These are phyloP conservation scores for Neocloeon triangulifer DNA, from an alignment of 1,140 invertebrate species.

Conservation along the genomic window DNA sequence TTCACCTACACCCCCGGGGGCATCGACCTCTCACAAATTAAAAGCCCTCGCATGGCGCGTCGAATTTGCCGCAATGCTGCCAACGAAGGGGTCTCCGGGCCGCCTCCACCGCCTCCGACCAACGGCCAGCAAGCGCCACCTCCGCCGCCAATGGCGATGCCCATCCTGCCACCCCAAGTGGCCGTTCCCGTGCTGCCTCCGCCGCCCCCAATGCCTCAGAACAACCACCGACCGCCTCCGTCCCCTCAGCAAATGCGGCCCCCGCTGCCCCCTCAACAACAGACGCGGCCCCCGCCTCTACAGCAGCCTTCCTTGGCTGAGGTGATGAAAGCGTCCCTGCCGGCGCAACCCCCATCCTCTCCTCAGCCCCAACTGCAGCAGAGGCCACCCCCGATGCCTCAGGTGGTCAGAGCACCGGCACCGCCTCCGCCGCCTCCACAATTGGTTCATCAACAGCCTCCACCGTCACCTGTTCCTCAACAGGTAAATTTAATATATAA, in stretches of 20 bases:
- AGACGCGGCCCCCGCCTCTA: too few species aligned
- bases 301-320: slow-evolving; percentile 8
- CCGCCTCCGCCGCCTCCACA: slow-evolving; percentile 4
- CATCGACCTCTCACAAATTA: slow-evolving; percentile 71
- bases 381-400: not conserved
- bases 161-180: slow-evolving; percentile 24
- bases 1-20: slow-evolving; percentile 87
- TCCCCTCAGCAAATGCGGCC: slow-evolving; percentile 6
- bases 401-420: too few species aligned
- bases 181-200: slow-evolving; percentile 43
- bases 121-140: slow-evolving; percentile 20
- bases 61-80: slow-evolving; percentile 38
- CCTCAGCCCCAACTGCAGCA: slow-evolving; percentile 6
- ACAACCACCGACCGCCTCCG: slow-evolving; percentile 8
- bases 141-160: slow-evolving; percentile 13
- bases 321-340: not conserved
- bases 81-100: slow-evolving; percentile 23
- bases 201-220: slow-evolving; percentile 20
- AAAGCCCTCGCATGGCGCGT: slow-evolving; percentile 69
- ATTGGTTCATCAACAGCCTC: slow-evolving; percentile 8
- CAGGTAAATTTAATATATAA: too few species aligned
- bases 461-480: too few species aligned
- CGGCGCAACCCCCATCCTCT: not conserved
- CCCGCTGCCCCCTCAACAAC: slow-evolving; percentile 3
- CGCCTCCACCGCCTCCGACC: slow-evolving; percentile 28